Base-by-base conservation (phyloP, 2,113 vertebrate genomes). In the Pelecanoides urinatrix region DNA sequence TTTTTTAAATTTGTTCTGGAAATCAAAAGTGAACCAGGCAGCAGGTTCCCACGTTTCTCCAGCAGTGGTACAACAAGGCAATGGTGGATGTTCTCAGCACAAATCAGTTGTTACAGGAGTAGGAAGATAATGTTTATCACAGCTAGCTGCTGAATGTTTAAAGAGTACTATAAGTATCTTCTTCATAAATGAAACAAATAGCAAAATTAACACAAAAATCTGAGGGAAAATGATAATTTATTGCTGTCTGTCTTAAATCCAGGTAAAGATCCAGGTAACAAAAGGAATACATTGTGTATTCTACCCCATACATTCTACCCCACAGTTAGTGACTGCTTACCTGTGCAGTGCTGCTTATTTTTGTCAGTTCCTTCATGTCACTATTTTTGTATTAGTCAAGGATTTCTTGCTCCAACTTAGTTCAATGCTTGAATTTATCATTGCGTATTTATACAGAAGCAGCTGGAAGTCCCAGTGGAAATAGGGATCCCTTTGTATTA, bases 91-190 rank as follows among this genome's bases (percentile, higher is more conserved):
- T 53, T 88, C 74, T 80, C 40, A 5, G 45, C 53, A 50, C 23
- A 58, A 30, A 86, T 52, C 55, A 23, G 49, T 85, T 82, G 47
- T 76, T 70, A 79, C 50, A 92, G 52, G 67, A 89, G 40, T 58
- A 67, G 88, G 78, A 95, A 96, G 66, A 92, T 18, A 71, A 44
- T 70, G 74, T 92, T 97, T 91, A 84, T 95, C 88, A 83, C 50
- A 95, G 82, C 53, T 63, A 91, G 59, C 59, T 87, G 53, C 50
- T 67, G 56, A 89, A 91, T 70, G 52, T 85, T 90, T 85, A 40
- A 72, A 71, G 34, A 44, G 61, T 75, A 49, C 70, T 50, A 8
- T 10, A 61, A 82, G 30, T 59, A 61, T 58, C 65, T 81, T 52
- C 61, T 90, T 84, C 59, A 89, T 65, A 82, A 94, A 82, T 71